Conservation (phyloP, 2,888 invertebrate species). For the Torymus texanus region DNA sequence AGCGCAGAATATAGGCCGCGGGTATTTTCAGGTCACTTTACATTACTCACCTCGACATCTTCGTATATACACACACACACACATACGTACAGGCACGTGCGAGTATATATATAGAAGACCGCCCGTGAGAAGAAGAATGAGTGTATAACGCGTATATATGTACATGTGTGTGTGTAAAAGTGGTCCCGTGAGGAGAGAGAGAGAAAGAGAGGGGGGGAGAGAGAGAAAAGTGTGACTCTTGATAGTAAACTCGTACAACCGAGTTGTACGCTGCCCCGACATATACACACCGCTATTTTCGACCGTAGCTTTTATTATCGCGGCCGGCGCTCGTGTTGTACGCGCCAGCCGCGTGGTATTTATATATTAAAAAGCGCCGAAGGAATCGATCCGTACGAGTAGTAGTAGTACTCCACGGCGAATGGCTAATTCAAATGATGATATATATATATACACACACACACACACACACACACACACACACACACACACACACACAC, state of each 20-base stretch:
- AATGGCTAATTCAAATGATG: slow-evolving; percentile 3
- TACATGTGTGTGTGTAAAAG: not conserved
- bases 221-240: not conserved
- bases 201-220: too few relatives aligned
- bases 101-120: not conserved
- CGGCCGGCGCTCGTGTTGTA: not conserved
- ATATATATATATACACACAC: too few relatives aligned
- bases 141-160: not conserved
- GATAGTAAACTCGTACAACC: slow-evolving; percentile 28
- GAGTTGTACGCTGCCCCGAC: not conserved
- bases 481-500: too few relatives aligned
- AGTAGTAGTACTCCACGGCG: not conserved
- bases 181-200: not conserved
- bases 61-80: not conserved
- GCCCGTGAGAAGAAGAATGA: not conserved
- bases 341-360: not conserved
- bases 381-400: not conserved
- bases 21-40: slow-evolving; percentile 48
- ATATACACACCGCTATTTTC: slow-evolving; percentile 22
- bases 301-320: slow-evolving; percentile 27
- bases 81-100: not conserved
- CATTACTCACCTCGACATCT: slow-evolving; percentile 6
- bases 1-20: slow-evolving; percentile 43
- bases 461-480: too few relatives aligned
- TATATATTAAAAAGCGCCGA: not conserved